Evolutionary conservation across 2,113 vertebrate genomes (phyloP), one percentile per base, ranked within the genome.

Genomic region (Lagenorhynchus albirostris): DNA sequence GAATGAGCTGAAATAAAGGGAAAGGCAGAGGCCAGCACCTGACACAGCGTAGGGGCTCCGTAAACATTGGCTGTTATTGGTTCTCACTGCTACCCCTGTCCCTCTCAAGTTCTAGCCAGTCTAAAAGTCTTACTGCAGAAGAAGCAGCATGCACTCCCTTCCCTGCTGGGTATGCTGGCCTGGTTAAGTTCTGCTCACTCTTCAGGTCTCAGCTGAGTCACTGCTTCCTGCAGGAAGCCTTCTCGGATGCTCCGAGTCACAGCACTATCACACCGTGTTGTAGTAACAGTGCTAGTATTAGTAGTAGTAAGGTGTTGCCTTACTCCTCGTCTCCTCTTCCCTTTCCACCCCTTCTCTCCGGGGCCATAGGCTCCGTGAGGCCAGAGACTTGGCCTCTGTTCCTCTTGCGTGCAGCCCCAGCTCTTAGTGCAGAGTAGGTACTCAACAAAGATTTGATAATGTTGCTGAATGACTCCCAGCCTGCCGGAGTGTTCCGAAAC

Each of bases 31-130:
- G 62, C 25, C 2, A 29, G 67, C 29, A 5, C 25, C 12, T 3
- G 17, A 74, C 31, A 23, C n/a, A 7, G 63, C 6, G 15, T 0
- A 47, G 47, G 68, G 36, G 44, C 10, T 31, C 50, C 55, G 0
- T 8, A 41, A 26, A 31, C 38, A 3, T 0, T 2, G 17, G 10
- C 47, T 41, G 1, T 14, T 20, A 20, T 1, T 2, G 6, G 36
- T 25, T 74, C 23, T 29, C 53, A 17, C 36, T 11, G 26, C 65
- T 1, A 1, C 33, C 36, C 20, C 6, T 5, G 3, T 18, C 13
- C 70, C 26, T 26, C 44, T 68, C 17, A 8, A 36, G 33, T 62
- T 55, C 17, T 6, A 80, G 47, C 70, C 44, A 12, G n/a, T 5
- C 70, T 36, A 8, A 31, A 38, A 58, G 63, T 29, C 65, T 3